A percentile compares a stretch with the other conserved stretches of the same genome.
These are phyloP conservation scores for Hyperopisus bebe DNA, from an alignment of 2,113 vertebrate species.

Conservation along the genomic window DNA sequence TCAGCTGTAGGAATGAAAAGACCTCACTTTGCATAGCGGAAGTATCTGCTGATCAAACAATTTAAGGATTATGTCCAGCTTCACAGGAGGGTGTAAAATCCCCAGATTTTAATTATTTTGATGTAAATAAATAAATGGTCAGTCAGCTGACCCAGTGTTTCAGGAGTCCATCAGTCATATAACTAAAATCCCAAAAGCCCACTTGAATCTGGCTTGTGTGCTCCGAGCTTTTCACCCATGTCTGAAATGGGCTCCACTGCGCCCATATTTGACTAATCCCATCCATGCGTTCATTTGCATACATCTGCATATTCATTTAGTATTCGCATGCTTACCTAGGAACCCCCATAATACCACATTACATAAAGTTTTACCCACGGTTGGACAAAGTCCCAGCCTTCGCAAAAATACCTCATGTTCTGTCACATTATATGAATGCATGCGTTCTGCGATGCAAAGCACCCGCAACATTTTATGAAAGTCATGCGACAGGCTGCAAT, in stretches of 20 bases:
- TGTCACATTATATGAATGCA: not conserved
- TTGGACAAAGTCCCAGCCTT: not conserved
- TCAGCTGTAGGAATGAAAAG: not conserved
- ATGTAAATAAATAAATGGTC: not conserved
- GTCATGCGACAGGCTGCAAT: not conserved
- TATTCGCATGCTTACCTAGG: not conserved
- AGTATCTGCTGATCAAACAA: not conserved
- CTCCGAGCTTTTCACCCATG: not conserved
- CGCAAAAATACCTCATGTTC: not conserved
- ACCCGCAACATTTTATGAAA: not conserved
- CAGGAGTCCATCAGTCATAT: not conserved
- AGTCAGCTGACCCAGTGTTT: not conserved
- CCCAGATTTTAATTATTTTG: not conserved
- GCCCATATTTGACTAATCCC: not conserved
- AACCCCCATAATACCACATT: not conserved
- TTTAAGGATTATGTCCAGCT: not conserved
- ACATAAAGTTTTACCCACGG: not conserved
- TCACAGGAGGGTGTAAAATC: not conserved
- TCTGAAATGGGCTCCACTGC: not conserved
- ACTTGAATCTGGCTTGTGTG: not conserved
- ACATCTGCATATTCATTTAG: not conserved
- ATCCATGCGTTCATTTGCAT: not conserved
- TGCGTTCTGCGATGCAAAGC: not conserved
- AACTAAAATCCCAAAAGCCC: not conserved
- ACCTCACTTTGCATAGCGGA: not conserved